phyloP scores from a whole-genome alignment of 2,888 invertebrate genomes.

The Onthophagus sagittarius region DNA sequence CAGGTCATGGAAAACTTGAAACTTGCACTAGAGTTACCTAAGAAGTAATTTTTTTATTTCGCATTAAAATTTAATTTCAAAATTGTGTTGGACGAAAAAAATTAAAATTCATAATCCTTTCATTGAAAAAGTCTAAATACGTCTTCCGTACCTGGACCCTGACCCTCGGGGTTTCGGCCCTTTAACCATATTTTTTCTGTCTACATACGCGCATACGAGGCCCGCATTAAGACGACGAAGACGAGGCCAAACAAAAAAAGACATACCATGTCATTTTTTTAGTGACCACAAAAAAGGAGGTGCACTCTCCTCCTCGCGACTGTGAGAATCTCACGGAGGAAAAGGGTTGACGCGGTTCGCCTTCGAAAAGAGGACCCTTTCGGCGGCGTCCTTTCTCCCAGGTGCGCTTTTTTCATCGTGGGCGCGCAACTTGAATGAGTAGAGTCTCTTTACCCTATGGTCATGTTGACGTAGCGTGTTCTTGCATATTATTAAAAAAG shows the following conservation, averaged over 20 bases:
- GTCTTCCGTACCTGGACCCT: background rate
- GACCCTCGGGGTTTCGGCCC: background rate
- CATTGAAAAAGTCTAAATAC: background rate
- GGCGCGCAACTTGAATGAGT: slow-evolving; percentile 37
- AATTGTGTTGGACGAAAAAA: background rate
- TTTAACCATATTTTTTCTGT: background rate
- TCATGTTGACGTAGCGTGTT: slow-evolving; percentile 49
- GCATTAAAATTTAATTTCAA: background rate
- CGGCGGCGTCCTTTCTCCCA: slow-evolving; percentile 42
- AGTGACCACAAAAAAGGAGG: slow-evolving; percentile 35
- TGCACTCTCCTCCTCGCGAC: background rate
- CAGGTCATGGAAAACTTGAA: background rate
- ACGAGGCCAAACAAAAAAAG: slow-evolving; percentile 19
- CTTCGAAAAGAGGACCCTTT: slow-evolving; percentile 31
- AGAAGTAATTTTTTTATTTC: too few species aligned
- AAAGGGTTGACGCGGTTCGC: slow-evolving; percentile 31
- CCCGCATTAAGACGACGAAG: background rate
- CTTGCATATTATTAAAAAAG: slow-evolving; percentile 47
- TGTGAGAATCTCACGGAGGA: background rate
- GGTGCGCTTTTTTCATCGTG: slow-evolving; percentile 42
- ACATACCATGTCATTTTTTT: slow-evolving; percentile 33
- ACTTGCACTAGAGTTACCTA: background rate
- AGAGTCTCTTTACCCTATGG: slow-evolving; percentile 27
- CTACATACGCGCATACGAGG: background rate
- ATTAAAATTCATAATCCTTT: background rate